These are phyloP conservation scores for Germaria angustata DNA, from an alignment of 2,888 invertebrate genomes.

Conservation along the genomic window DNA sequence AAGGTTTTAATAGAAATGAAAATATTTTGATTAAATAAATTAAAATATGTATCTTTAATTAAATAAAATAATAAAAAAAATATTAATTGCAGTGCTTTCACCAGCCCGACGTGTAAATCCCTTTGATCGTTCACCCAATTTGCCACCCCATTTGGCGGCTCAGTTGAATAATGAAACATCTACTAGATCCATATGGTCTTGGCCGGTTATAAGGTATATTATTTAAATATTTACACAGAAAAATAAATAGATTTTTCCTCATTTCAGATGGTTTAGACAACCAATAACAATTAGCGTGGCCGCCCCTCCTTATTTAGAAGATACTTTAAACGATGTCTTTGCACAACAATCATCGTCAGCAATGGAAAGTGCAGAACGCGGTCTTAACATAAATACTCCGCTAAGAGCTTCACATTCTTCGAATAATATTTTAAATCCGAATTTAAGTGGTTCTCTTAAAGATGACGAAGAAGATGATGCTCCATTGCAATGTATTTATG, in stretches of 20 bases:
- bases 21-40: too few species aligned
- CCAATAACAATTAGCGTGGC: constrained; percentile 73
- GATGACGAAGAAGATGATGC: constrained; percentile 73
- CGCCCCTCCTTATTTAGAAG: constrained; percentile 75
- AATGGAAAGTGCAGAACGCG: not conserved
- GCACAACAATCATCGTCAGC: constrained; percentile 2
- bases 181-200: constrained; percentile 72
- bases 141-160: constrained; percentile 74
- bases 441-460: constrained; percentile 80
- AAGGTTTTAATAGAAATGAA: too few species aligned
- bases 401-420: constrained; percentile 72
- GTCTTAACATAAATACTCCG: constrained; percentile 29
- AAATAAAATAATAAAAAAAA: not conserved
- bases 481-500: constrained; percentile 77
- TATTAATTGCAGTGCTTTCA: constrained; percentile 71
- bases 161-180: constrained; percentile 69
- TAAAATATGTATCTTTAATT: too few species aligned
- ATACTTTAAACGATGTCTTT: constrained; percentile 60
- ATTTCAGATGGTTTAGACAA: constrained; percentile 69
- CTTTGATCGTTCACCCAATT: constrained; percentile 78
- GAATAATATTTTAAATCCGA: constrained; percentile 80
- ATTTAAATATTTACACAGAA: not conserved
- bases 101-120: constrained; percentile 77
- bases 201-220: constrained; percentile 72
- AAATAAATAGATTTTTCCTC: not conserved